Evolutionary conservation across 2,888 invertebrate genomes (phyloP), one percentile per base, ranked within the genome.

Genomic region (Dorcus hopei): DNA sequence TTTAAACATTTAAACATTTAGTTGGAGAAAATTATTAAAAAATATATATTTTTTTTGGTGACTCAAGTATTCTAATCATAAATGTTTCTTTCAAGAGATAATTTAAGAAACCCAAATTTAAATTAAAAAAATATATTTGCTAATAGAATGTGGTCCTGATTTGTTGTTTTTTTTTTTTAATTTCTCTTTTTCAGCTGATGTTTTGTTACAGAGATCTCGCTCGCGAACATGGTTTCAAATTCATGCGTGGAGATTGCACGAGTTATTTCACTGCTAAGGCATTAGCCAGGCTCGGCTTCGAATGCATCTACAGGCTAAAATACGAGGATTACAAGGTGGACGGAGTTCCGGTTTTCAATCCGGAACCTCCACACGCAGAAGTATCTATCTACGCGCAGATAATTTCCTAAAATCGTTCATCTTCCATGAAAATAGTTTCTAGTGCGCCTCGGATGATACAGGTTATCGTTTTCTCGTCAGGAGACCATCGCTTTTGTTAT

Each of bases 251-350:
- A 49, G 87, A 91, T 67, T 91, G 91, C 59, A 86, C 89, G 6
- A 92, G 91, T 70, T 84, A 85, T 58, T 92, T 84, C 75, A 90
- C 91, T 2, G 90, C 90, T 0, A 85, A 84, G 73, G 86, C 90
- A 0, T 86, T 90, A 52, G 85, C 86, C 63, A 84, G 85, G 66
- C 77, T 87, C 23, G 90, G 90, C 43, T 91, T 90, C 76, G 83
- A 86, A 42, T 84, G 85, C 71, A 82, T 87, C 52, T 89, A 86
- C 74, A 79, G 81, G 42, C 77, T 87, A 11, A 81, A 82, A 5
- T 93, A 89, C 72, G 77, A 77, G 0, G 88, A 91, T 52, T 87
- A 90, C 68, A 81, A 84, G 54, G 54, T 40, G 43, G 81, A 88
- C 52, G 87, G 85, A 9, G 80, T 85, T 1, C 54, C 38, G 9